Base-by-base conservation (phyloP, 2,797 vertebrate genomes). In the Acipenser oxyrinchus region DNA sequence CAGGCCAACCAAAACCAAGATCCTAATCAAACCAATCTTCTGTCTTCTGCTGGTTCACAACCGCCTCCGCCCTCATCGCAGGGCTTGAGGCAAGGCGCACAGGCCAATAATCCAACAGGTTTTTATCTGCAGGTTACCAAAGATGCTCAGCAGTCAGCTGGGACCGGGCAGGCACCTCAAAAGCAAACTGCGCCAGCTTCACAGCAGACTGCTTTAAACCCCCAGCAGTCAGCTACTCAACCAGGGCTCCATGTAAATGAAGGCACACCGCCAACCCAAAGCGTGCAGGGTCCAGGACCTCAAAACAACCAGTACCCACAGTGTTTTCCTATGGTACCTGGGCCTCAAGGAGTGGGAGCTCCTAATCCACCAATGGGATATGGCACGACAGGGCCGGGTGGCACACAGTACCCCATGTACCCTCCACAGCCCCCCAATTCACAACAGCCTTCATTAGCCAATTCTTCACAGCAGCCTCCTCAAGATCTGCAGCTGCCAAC, bases 121-220 rank as follows among this genome's bases (percentile, higher is more conserved):
- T 97, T 97, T 84, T 97, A 95, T 79, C 93, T 92, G 78, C 96
- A 98, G 93, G 94, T 97, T 74, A 94, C 89, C 70, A 92, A 93
- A 90, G 93, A 93, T 71, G 80, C 81, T 1, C 92, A 90, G 76
- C 88, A 90, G 55, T 77, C 81, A 55, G 67, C 60, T 55, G 81
- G 73, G 50, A 67, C 73, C 1, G 89, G 85, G 37, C 76, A 71
- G 10, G 83, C 79, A 49, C 68, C 74, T 0, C 66, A 69, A 57
- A 79, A 68, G 0, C 79, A 72, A 2, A 84, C 71, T 65, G 72
- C 12, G 64, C 83, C 70, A 63, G 66, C 77, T 48, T 69, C 66
- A n/a, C 79, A 59, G 6, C 57, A 13, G 67, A 68, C 78, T 77
- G 72, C 83, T 74, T 1, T 74, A 64, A 8, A 0, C 71, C 48